A percentile compares a stretch with the other conserved stretches of the same genome.
Conservation (phyloP, 2,113 vertebrate genomes). For the Rhagologus leucostigma region DNA sequence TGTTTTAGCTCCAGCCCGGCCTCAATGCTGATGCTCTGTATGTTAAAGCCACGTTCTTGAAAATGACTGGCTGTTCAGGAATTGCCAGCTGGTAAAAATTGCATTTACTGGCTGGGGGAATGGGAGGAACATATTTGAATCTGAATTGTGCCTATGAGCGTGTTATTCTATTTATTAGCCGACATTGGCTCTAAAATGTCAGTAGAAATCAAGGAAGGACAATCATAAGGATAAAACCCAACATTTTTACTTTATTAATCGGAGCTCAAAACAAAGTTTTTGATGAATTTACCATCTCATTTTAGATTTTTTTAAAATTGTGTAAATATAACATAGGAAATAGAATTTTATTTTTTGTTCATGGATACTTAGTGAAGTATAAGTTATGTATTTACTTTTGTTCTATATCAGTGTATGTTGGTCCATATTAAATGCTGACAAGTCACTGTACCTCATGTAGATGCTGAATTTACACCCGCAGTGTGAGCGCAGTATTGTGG, state of each 20-base stretch:
- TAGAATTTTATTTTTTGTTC: slow-evolving; percentile 97
- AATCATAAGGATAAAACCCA: slow-evolving; percentile 81
- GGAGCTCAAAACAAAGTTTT: slow-evolving; percentile 88
- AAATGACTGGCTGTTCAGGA: slow-evolving; percentile 79
- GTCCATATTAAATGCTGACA: slow-evolving; percentile 86
- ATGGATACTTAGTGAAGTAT: slow-evolving; percentile 89
- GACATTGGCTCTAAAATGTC: slow-evolving; percentile 89
- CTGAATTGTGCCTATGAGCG: slow-evolving; percentile 82
- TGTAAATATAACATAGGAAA: slow-evolving; percentile 99
- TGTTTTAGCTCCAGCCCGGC: slow-evolving; percentile 91
- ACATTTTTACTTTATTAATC: slow-evolving; percentile 71
- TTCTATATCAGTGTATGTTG: slow-evolving; percentile 80
- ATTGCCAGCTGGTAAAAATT: slow-evolving; percentile 75
- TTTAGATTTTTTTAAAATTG: slow-evolving; percentile 85
- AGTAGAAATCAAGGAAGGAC: slow-evolving; percentile 84
- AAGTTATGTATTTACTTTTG: slow-evolving; percentile 93
- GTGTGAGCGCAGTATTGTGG: slow-evolving; percentile 71
- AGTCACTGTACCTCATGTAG: slow-evolving; percentile 89
- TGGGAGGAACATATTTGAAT: slow-evolving; percentile 83
- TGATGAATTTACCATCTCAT: slow-evolving; percentile 87
- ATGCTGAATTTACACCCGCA: slow-evolving; percentile 79
- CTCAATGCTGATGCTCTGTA: slow-evolving; percentile 76
- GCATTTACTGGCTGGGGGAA: slow-evolving; percentile 76
- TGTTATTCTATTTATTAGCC: slow-evolving; percentile 97
- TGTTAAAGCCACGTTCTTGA: slow-evolving; percentile 75